Evolutionary conservation across 2,113 vertebrate species (phyloP).

Genomic region (Cinclus mexicanus): DNA sequence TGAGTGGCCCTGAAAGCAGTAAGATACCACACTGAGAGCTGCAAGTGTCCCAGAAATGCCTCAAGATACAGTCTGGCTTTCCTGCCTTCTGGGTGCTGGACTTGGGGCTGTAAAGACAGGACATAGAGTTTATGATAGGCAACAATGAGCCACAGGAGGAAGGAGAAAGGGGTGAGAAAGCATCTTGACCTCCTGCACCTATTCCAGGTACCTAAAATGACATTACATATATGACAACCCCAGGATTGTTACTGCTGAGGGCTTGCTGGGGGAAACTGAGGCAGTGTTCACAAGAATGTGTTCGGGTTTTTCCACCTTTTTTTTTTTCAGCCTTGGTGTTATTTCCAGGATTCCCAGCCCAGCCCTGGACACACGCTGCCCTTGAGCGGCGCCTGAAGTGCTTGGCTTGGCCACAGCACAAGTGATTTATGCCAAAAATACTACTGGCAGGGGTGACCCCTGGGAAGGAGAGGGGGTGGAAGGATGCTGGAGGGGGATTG

Average conservation of each 20-base stretch:
- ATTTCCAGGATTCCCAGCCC: not conserved
- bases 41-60: not conserved
- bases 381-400: slow-evolving; percentile 29
- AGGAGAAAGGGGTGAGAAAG: not conserved
- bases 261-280: not conserved
- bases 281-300: not conserved
- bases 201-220: not conserved
- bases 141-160: not conserved
- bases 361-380: not conserved
- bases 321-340: slow-evolving; percentile 9
- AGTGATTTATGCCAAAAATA: not conserved
- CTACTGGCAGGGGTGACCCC: rapidly evolving
- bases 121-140: not conserved
- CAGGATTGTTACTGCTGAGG: not conserved
- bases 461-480: not conserved
- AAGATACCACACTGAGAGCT: not conserved
- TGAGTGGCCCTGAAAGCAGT: not conserved
- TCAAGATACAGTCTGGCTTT: rapidly evolving
- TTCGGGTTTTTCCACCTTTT: not conserved
- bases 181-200: too few relatives aligned
- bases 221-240: not conserved
- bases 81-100: not conserved
- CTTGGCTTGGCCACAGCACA: not conserved
- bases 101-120: not conserved
- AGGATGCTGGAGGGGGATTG: not conserved